phyloP scores from a whole-genome alignment of 2,113 vertebrate species.

The Pseudopodoces humilis region DNA sequence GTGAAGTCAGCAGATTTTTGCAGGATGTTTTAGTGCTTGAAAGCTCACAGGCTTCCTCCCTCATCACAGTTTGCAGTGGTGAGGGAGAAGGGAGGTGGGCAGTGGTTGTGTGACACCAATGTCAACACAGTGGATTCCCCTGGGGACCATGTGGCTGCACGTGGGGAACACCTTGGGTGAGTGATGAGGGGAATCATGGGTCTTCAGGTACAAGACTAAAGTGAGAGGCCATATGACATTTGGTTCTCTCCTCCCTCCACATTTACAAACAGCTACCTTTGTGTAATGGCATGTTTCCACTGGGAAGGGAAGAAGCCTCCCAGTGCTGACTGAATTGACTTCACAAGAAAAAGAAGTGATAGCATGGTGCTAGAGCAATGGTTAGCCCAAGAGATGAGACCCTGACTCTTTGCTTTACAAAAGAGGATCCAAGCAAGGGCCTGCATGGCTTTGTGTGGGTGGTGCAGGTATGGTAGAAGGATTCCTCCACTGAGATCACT shows the following conservation, averaged over 20 bases:
- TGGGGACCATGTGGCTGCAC: background rate
- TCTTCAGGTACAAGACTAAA: background rate
- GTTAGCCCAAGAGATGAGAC: background rate
- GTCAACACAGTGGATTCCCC: background rate
- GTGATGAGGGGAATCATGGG: background rate
- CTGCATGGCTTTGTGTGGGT: background rate
- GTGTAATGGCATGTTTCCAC: background rate
- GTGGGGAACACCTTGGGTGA: background rate
- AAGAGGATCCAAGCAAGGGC: background rate
- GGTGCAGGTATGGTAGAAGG: background rate
- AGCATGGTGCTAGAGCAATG: fast-evolving
- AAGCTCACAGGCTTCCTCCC: background rate
- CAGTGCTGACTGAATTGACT: background rate
- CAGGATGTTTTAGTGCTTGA: background rate
- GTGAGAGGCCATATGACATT: background rate
- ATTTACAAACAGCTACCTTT: background rate
- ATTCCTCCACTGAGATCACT: background rate
- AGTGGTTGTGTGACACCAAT: background rate
- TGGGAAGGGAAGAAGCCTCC: background rate
- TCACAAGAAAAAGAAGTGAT: background rate
- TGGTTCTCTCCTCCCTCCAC: background rate
- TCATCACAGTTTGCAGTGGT: fast-evolving
- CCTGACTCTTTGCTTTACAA: background rate
- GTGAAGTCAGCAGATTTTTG: background rate
- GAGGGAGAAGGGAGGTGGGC: background rate